Percentiles rank a stretch among this genome's conserved stretches.
Evolutionary conservation across 2,113 vertebrate species (phyloP).

Genomic region (Indicator indicator): DNA sequence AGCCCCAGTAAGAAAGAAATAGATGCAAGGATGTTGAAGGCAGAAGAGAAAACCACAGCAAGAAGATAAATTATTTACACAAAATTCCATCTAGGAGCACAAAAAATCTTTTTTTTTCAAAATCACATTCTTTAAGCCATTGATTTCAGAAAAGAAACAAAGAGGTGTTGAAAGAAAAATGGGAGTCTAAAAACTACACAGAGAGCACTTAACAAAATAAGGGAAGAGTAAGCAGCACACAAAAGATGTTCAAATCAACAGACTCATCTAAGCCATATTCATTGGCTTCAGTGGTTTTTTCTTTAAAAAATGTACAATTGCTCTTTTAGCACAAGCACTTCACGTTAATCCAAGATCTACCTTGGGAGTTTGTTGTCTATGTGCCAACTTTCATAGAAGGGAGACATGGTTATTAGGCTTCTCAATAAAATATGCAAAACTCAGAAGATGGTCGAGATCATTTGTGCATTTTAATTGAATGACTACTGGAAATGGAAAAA

Average conservation of each 20-base stretch:
- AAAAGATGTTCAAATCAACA: constrained; percentile 13
- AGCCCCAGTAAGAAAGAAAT: neutral
- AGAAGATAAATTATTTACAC: constrained; percentile 28
- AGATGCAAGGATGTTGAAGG: neutral
- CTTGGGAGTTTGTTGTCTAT: constrained; percentile 53
- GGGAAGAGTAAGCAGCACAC: neutral
- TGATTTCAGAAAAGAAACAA: constrained; percentile 22
- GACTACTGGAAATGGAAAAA: neutral
- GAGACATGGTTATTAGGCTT: constrained; percentile 57
- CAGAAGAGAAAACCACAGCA: neutral
- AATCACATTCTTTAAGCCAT: constrained; percentile 8
- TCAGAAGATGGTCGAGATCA: constrained; percentile 11
- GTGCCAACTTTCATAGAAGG: constrained; percentile 48
- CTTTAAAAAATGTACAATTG: constrained; percentile 16
- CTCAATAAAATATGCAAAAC: constrained; percentile 54
- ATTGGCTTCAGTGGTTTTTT: neutral
- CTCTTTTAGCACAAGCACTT: constrained; percentile 47
- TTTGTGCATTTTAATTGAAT: constrained; percentile 50
- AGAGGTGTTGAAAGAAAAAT: constrained; percentile 7
- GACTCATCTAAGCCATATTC: neutral
- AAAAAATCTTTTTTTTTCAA: neutral
- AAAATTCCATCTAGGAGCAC: neutral
- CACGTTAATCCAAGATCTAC: constrained; percentile 23
- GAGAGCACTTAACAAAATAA: neutral
- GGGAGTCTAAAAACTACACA: neutral